Conservation (phyloP, 2,113 vertebrate species). For the Rhizomys pruinosus region DNA sequence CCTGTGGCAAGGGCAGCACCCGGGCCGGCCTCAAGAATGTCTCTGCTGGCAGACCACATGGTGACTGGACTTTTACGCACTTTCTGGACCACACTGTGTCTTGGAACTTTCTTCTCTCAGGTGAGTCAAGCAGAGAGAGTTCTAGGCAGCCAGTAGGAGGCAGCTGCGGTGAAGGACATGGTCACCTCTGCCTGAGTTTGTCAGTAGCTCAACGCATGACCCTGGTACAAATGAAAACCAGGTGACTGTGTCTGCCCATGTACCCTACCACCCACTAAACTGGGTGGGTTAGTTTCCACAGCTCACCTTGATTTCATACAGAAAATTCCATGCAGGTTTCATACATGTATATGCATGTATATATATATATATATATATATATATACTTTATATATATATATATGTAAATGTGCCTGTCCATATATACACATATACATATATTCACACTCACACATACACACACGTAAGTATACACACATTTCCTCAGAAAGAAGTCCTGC, state of each 20-base stretch:
- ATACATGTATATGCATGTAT: conserved; percentile 69
- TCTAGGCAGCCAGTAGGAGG: conserved; percentile 69
- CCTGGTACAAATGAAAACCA: conserved; percentile 73
- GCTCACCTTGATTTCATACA: conserved; percentile 75
- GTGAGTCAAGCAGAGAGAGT: conserved; percentile 35
- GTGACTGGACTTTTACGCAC: background rate
- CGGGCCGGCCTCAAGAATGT: conserved; percentile 35
- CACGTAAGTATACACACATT: conserved; percentile 73
- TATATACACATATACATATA: conserved; percentile 82
- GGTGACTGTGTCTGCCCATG: conserved; percentile 80
- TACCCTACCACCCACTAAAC: conserved; percentile 81
- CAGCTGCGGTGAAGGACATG: conserved; percentile 76
- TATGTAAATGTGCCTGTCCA: conserved; percentile 80
- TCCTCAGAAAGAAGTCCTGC: conserved; percentile 80
- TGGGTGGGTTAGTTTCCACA: conserved; percentile 75
- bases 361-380: conserved; percentile 75
- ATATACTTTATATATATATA: conserved; percentile 80
- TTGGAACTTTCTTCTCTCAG: conserved; percentile 31
- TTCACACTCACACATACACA: conserved; percentile 76
- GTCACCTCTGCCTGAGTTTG: conserved; percentile 80
- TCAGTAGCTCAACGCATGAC: conserved; percentile 82
- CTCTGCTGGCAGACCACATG: conserved; percentile 15
- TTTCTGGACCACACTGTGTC: background rate
- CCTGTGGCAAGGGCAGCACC: conserved; percentile 57
- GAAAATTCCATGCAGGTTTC: conserved; percentile 70